Evolutionary conservation across 92 coral and sea anemone species (phyloP).

Genomic region (Micromussa lordhowensis): DNA sequence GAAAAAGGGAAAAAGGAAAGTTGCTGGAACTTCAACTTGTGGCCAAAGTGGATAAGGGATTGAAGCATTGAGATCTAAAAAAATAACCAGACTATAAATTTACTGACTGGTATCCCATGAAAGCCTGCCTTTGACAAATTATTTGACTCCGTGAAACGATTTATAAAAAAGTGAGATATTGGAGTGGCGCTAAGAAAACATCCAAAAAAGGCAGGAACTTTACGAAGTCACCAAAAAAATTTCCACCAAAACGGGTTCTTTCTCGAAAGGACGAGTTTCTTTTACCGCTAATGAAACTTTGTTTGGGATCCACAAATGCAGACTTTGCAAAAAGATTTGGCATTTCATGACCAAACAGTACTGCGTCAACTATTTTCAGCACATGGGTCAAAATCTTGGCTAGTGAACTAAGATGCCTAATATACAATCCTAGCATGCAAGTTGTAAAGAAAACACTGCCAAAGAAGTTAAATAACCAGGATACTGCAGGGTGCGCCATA

Average conservation of each 20-base stretch:
- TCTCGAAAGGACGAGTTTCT: conserved; percentile 65
- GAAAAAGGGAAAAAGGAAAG: conserved; percentile 38
- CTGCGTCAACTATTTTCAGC: conserved; percentile 53
- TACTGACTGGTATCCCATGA: too few relatives aligned
- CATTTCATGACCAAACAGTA: conserved; percentile 45
- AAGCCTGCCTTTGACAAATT: too few relatives aligned
- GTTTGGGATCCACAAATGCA: conserved; percentile 50
- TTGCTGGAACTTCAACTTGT: conserved; percentile 51
- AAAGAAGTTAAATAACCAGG: conserved; percentile 58
- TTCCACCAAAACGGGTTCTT: conserved; percentile 52
- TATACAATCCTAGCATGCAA: conserved; percentile 62
- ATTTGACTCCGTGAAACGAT: conserved; percentile 37
- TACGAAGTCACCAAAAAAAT: conserved; percentile 51
- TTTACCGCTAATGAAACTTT: conserved; percentile 41
- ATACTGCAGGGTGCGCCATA: conserved; percentile 56
- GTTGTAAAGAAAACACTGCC: conserved; percentile 54
- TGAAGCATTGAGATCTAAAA: conserved; percentile 52
- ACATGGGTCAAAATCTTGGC: conserved; percentile 78
- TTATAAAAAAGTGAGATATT: conserved; percentile 61
- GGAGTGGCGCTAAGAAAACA: conserved; percentile 64
- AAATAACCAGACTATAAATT: too few relatives aligned
- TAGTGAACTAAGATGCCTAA: conserved; percentile 50
- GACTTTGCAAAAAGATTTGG: conserved; percentile 67
- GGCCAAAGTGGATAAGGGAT: conserved; percentile 52
- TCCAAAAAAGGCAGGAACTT: conserved; percentile 33